Evolutionary conservation across 2,797 vertebrate genomes (phyloP).

Genomic region (Sebastes melanostomus): DNA sequence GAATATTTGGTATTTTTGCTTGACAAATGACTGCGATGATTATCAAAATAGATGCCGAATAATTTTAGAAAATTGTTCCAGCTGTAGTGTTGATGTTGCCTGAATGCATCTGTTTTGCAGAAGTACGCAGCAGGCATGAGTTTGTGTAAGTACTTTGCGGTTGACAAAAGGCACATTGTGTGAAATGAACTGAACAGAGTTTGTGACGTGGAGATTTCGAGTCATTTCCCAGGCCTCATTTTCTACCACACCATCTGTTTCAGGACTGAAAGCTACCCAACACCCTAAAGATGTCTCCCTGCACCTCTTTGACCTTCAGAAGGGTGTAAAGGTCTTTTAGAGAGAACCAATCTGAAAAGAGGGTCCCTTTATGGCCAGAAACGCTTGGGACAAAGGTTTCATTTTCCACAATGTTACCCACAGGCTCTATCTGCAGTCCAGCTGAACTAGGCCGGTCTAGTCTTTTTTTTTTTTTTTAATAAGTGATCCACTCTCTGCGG

Average conservation of each 20-base stretch:
- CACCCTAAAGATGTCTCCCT: conserved; percentile 43
- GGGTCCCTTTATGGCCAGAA: conserved; percentile 43
- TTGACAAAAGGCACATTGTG: conserved; percentile 43
- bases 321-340: conserved; percentile 33
- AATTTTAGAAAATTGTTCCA: neutral
- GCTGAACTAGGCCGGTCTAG: conserved; percentile 25
- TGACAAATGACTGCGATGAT: neutral
- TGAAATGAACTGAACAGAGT: conserved; percentile 15
- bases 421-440: conserved; percentile 36
- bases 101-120: neutral
- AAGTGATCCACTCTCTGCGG: conserved; percentile 50
- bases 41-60: neutral
- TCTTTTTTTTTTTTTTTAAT: conserved; percentile 55
- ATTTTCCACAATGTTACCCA: conserved; percentile 57
- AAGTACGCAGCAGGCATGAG: conserved; percentile 6
- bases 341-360: conserved; percentile 33
- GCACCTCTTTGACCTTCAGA: conserved; percentile 55
- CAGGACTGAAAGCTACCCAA: conserved; percentile 23
- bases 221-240: conserved; percentile 16
- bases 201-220: conserved; percentile 16
- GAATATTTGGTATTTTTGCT: neutral
- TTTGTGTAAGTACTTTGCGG: conserved; percentile 8
- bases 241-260: conserved; percentile 55
- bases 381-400: conserved; percentile 55
- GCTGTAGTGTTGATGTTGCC: neutral